phyloP scores from a whole-genome alignment of 2,113 vertebrate genomes.

The Pavo muticus region DNA sequence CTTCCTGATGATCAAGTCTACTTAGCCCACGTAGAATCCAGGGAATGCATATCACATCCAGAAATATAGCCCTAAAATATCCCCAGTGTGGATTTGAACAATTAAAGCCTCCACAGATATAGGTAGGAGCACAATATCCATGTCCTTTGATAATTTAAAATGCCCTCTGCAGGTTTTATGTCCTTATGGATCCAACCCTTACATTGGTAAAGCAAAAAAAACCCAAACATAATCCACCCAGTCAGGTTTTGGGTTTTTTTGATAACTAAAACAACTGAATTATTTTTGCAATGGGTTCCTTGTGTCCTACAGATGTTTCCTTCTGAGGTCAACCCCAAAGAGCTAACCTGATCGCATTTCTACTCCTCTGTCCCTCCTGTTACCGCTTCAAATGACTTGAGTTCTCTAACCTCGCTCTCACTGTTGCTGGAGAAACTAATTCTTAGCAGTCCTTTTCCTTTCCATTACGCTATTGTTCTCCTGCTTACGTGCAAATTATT shows the following conservation, averaged over 20 bases:
- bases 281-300: neutral
- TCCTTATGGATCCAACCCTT: neutral
- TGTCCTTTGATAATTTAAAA: neutral
- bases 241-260: neutral
- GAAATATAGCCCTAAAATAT: neutral
- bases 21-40: neutral
- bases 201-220: neutral
- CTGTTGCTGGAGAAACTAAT: neutral
- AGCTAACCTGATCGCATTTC: neutral
- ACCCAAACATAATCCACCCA: neutral
- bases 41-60: neutral
- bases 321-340: neutral
- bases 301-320: neutral
- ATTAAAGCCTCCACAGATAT: neutral
- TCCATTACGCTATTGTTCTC: neutral
- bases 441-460: neutral
- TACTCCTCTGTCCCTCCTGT: neutral
- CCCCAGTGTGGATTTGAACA: neutral
- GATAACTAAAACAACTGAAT: neutral
- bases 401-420: neutral
- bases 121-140: neutral
- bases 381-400: neutral
- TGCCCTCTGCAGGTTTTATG: neutral
- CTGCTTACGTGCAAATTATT: neutral
- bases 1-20: neutral